A percentile compares a stretch with the other conserved stretches of the same genome.
Evolutionary conservation across 2,888 invertebrate genomes (phyloP).

Genomic region (Melinopterus prodromus): DNA sequence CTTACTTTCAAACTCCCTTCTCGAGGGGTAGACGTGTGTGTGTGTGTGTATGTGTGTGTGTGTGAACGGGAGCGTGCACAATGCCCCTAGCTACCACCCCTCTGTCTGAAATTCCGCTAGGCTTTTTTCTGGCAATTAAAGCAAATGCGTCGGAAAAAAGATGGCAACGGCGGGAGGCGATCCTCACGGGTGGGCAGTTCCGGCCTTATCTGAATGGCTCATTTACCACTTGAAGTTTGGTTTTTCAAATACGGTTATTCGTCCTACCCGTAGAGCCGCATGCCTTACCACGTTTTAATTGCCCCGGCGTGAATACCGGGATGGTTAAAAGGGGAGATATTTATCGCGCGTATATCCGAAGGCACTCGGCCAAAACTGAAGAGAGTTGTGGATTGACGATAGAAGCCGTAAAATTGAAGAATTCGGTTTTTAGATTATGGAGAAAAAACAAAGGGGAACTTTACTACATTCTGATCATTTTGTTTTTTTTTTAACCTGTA

Average conservation of each 20-base stretch:
- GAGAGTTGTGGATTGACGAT: background rate
- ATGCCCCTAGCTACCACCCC: background rate
- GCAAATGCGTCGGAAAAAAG: constrained; percentile 4
- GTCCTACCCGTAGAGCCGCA: background rate
- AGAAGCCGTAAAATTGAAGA: background rate
- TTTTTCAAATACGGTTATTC: background rate
- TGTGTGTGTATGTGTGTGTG: background rate
- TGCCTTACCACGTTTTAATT: background rate
- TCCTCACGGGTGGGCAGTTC: background rate
- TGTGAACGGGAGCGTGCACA: background rate
- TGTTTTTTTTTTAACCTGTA: too few species aligned
- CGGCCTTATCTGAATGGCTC: background rate
- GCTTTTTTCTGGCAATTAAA: background rate
- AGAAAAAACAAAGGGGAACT: too few species aligned
- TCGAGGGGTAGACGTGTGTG: background rate
- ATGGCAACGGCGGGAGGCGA: background rate
- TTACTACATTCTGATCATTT: too few species aligned
- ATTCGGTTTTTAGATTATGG: too few species aligned
- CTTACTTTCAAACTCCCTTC: background rate
- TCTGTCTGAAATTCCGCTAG: background rate
- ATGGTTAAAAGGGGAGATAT: background rate
- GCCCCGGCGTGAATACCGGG: background rate
- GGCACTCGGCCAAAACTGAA: background rate
- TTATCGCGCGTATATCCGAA: background rate
- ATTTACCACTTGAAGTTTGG: background rate